Base-by-base conservation (phyloP, 1,140 invertebrate genomes). In the Camponotus floridanus region DNA sequence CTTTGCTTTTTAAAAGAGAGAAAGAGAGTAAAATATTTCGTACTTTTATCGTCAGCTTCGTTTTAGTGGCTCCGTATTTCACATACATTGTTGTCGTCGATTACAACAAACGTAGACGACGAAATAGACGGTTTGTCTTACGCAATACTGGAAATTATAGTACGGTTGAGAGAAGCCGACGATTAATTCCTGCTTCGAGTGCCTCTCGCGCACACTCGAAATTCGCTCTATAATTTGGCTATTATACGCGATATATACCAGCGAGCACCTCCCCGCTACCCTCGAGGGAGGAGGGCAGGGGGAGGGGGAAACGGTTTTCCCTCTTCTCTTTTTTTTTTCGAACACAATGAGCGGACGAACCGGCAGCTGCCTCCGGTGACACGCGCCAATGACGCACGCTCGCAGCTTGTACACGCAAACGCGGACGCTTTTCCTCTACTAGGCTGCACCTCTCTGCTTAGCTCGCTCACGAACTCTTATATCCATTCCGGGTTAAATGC, bases 181-280 rank as follows among this genome's bases (percentile, higher is more conserved):
- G 68, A 73, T 57, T 21, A 61, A 73, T 81, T 81, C 31, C 15
- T 18, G 65, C 48, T 59, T 39, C 42, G 67, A 42, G 13, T 39
- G 26, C 13, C 61, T 26, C 13, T 33, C 61, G 61, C 18, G 55
- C 86, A 73, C 80, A 88, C 78, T 86, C 76, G 78, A 83, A 57
- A 68, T 78, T 87, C 87, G 86, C 80, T 91, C 89, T 91, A 91
- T 90, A 91, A 91, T 91, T 91, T 91, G 83, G 48, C 90, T 85
- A 91, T 91, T 90, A 91, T 90, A 76, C 81, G 85, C 81, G 87
- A 83, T 86, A 83, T 86, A 88, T 76, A 48, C 87, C 70, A 87
- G 59, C 85, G 45, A 51, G n/a, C 45, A 51, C 71, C 71, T 33
- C 48, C 18, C 65, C 21, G 51, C 57, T 11, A 74, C 73, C 61